These are phyloP conservation scores for Prionailurus bengalensis DNA, from an alignment of 2,113 vertebrate genomes.

Conservation along the genomic window DNA sequence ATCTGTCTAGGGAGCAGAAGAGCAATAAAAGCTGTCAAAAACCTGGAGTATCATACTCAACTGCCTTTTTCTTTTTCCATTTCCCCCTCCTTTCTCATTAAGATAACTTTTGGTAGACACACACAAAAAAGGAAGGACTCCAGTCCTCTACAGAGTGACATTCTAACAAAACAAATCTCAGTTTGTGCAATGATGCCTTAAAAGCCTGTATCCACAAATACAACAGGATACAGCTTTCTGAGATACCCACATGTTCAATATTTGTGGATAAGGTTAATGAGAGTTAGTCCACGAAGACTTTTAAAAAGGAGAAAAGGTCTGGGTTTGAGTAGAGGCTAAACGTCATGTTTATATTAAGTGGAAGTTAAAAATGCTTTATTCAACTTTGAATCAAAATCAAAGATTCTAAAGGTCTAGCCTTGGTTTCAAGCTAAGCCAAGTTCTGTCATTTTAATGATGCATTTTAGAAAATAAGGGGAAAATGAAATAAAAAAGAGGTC, in stretches of 20 bases:
- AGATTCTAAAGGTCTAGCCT: constrained; percentile 11
- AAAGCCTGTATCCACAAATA: neutral
- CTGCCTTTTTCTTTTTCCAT: neutral
- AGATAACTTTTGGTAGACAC: neutral
- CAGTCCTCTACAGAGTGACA: neutral
- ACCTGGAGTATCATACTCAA: neutral
- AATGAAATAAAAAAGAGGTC: constrained; percentile 37
- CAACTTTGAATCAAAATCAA: constrained; percentile 36
- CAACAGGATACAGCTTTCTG: neutral
- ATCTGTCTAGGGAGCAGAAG: neutral
- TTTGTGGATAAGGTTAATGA: neutral
- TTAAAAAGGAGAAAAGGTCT: constrained; percentile 1
- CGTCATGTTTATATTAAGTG: constrained; percentile 48
- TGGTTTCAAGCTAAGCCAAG: constrained; percentile 72
- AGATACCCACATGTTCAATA: neutral
- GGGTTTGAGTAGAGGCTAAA: neutral
- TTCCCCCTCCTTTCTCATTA: neutral
- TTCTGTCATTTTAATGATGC: constrained; percentile 54
- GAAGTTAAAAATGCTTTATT: constrained; percentile 60
- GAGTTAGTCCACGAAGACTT: neutral
- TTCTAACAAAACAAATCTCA: neutral
- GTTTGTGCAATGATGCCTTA: neutral
- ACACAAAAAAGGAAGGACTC: neutral
- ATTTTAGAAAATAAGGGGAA: constrained; percentile 31
- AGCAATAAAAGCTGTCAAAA: neutral